Base-by-base conservation (phyloP, 2,888 invertebrate genomes). In the Drosophila greeni region DNA sequence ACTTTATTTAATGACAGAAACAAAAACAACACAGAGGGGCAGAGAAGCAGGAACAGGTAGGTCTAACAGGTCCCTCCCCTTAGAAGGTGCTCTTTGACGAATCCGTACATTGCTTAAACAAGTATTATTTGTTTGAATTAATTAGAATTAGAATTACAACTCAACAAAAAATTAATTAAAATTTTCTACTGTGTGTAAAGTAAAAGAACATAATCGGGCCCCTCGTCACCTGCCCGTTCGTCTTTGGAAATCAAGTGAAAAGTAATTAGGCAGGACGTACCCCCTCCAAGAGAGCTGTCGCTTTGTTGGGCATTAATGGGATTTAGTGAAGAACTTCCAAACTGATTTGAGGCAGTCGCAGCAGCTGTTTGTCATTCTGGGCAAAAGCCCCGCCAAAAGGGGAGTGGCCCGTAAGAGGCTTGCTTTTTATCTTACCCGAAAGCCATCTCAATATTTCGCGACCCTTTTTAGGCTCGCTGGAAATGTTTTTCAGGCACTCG, bases 1-100 rank as follows among this genome's bases (percentile, higher is more conserved):
- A 64, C 70, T 82, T 82, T 66, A 69, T 74, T 76, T 74, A 74
- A 79, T 67, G 82, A 66, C 74, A 69, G 55, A 49, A 36, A 33
- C 34, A 26, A 51, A 36, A 43, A 58, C 66, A 64, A 56, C 42
- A 60, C 40, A 5, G 18, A 42, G 14, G 4, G 43, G 14, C 12
- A 12, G 45, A 18, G 18, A 5, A 18, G 29, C 18, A 42, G 42
- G 29, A 47, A 31, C 18, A 51, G 62, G 23, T 18, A 18, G 39
- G 37, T 16, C 11, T 16, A 33, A 31, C 3, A 24, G 5, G 6
- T 31, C 1, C 18, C 18, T 20, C 6, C 6, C 8, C 53, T 2
- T 9, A 14, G 24, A 8, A 31, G 14, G 8, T 11, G 18, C 4
- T 18, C 12, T 12, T 20, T 8, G 3, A 18, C 2, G 45, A 47